Evolutionary conservation across 2,113 vertebrate species (phyloP), one percentile per base, ranked within the genome.

Genomic region (Ceyx melanurus): DNA sequence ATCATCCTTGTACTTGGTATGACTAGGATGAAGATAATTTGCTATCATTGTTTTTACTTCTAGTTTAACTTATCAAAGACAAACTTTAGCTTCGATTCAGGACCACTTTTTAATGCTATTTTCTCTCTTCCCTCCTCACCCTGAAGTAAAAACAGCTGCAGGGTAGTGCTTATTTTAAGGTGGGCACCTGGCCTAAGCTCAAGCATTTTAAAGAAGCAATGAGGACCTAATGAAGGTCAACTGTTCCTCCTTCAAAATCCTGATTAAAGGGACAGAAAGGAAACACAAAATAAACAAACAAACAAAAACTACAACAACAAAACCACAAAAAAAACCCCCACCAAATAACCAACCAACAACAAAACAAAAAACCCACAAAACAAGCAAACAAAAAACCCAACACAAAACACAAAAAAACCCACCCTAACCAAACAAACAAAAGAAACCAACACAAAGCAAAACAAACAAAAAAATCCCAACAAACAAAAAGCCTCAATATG

Each of bases 181-280:
- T 37, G 71, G 31, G 18, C 62, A 70, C 71, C 75, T 64, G 70
- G 58, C 31, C n/a, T 82, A 68, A 84, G 33, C 70, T 90, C 45
- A 84, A 61, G 31, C 12, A 53, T 72, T 90, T 88, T 78, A 84
- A 92, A 86, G 70, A 80, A 95, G 31, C 43, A 79, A 88, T 35
- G 19, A 93, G 45, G 28, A 86, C 31, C 10, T 73, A 94, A 73
- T 19, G 50, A 82, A 81, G 65, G 9, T 6, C n/a, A 86, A 28
- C 58, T 89, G 56, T 25, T 90, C 9, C 65, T 77, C 48, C 48
- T 88, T 76, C n/a, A 86, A 91, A 89, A 88, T 91, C 33, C 37
- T 9, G 13, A 66, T 68, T 68, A 74, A 50, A 72, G 28, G 19
- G 15, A 5, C 2, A 6, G 18, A 4, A 23, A 2, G 0, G 4